phyloP scores from a whole-genome alignment of 1,140 invertebrate genomes.

The Orchestia grillus region DNA sequence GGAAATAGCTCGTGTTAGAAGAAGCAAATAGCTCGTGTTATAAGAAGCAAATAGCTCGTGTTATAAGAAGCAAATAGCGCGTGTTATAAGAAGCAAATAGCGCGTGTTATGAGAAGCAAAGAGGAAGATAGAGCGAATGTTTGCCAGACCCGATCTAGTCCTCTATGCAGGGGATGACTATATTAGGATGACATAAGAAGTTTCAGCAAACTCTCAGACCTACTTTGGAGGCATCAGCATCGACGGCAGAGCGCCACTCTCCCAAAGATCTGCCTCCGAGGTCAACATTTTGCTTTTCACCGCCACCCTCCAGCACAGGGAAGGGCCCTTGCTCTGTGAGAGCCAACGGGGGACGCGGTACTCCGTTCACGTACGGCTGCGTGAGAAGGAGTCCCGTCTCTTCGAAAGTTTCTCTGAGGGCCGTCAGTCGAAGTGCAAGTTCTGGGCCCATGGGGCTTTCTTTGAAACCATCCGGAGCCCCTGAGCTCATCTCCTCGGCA shows the following conservation, averaged over 20 bases:
- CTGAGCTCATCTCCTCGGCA: not conserved
- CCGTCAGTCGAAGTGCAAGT: not conserved
- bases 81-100: too few species aligned
- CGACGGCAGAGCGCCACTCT: constrained; percentile 9
- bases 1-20: too few species aligned
- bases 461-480: not conserved
- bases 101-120: too few species aligned
- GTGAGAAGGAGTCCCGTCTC: constrained; percentile 28
- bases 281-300: not conserved
- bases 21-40: too few species aligned
- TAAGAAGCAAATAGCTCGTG: too few species aligned
- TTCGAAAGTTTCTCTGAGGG: constrained; percentile 42
- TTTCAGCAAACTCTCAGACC: not conserved
- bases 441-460: not conserved
- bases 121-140: too few species aligned
- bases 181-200: not conserved
- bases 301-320: not conserved
- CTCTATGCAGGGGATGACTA: too few species aligned
- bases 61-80: too few species aligned
- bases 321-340: not conserved
- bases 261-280: not conserved
- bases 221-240: constrained; percentile 14
- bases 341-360: not conserved
- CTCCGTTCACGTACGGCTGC: not conserved
- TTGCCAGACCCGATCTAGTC: too few species aligned